These are phyloP conservation scores for Globodera rostochiensis DNA, from an alignment of 1,140 invertebrate genomes.

Conservation along the genomic window DNA sequence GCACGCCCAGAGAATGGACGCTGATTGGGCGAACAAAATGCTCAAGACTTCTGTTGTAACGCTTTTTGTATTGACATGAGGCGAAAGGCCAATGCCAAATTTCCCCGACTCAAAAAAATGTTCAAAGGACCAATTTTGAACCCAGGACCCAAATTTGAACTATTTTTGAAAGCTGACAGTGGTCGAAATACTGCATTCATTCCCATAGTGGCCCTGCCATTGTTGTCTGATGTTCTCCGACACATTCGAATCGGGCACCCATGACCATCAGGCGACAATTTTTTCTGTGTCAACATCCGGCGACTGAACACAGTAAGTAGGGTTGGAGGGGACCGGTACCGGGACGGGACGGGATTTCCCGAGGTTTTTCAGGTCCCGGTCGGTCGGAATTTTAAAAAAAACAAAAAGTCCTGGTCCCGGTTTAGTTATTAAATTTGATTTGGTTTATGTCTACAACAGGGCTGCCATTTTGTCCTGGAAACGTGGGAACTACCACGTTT, in stretches of 20 bases:
- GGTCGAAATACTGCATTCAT: constrained; percentile 7
- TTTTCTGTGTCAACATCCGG: constrained; percentile 29
- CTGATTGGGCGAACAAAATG: constrained; percentile 41
- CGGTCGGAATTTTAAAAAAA: constrained; percentile 12
- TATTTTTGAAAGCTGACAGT: too few relatives aligned
- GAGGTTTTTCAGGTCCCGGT: constrained; percentile 23
- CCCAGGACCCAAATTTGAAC: too few relatives aligned
- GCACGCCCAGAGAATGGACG: too few relatives aligned
- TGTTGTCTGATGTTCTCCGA: constrained; percentile 40
- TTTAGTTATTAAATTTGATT: too few relatives aligned
- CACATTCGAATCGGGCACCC: constrained; percentile 32
- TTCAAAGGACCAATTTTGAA: too few relatives aligned
- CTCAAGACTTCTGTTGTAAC: neutral
- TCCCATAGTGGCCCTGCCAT: constrained; percentile 19
- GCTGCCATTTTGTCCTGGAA: too few relatives aligned
- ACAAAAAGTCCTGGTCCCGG: constrained; percentile 20
- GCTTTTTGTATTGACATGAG: too few relatives aligned
- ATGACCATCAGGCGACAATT: constrained; percentile 10
- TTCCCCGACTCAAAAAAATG: too few relatives aligned
- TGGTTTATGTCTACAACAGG: too few relatives aligned
- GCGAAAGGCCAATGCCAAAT: too few relatives aligned
- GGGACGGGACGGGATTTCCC: neutral
- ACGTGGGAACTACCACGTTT: neutral
- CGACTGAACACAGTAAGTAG: constrained; percentile 27
- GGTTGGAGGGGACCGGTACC: neutral